Conservation (phyloP, 2,797 vertebrate species). For the Acanthurus lineatus region DNA sequence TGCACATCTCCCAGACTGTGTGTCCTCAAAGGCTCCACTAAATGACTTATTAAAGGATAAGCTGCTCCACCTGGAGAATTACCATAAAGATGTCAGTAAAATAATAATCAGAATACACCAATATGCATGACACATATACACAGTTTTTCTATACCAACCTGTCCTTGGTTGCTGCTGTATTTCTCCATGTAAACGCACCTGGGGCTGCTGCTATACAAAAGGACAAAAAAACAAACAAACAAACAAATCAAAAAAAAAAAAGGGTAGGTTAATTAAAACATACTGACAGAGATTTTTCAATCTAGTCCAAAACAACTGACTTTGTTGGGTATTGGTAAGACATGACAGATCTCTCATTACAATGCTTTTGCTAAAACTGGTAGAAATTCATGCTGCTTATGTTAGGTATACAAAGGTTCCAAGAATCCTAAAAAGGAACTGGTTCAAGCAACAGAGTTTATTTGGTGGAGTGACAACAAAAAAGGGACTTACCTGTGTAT, state of each 20-base stretch:
- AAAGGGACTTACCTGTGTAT: conserved; percentile 67
- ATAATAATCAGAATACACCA: background rate
- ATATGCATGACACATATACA: background rate
- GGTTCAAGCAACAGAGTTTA: too few species aligned
- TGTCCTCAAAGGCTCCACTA: conserved; percentile 64
- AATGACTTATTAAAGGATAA: conserved; percentile 61
- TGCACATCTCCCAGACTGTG: conserved; percentile 53
- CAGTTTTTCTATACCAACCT: conserved; percentile 66
- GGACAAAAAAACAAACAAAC: too few species aligned
- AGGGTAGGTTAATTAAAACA: background rate
- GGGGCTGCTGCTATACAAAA: conserved; percentile 46
- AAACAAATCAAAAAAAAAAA: conserved; percentile 34
- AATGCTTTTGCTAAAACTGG: too few species aligned
- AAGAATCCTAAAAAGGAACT: too few species aligned
- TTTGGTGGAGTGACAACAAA: too few species aligned
- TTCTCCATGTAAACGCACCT: conserved; percentile 79
- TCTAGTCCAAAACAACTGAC: background rate
- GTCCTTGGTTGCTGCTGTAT: conserved; percentile 66
- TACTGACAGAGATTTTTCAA: conserved; percentile 1
- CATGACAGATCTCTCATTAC: too few species aligned
- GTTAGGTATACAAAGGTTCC: too few species aligned
- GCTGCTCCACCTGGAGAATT: conserved; percentile 59
- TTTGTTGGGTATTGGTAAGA: background rate
- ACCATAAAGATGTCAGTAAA: conserved; percentile 2
- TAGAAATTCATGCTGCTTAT: too few species aligned